These are phyloP conservation scores for Octomys mimax DNA, from an alignment of 2,797 vertebrate species.

Conservation along the genomic window DNA sequence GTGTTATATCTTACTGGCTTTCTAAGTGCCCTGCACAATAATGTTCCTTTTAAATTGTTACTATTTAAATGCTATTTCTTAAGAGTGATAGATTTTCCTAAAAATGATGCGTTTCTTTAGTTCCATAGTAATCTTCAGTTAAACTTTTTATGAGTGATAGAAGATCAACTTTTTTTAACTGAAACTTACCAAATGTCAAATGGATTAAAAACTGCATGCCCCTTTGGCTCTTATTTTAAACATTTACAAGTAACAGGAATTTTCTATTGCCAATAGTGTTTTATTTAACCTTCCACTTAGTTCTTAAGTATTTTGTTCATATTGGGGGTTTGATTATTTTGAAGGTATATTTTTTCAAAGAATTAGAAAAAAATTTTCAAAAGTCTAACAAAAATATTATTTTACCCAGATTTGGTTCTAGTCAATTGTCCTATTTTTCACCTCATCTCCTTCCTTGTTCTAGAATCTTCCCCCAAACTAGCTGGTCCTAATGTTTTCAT, in stretches of 20 bases:
- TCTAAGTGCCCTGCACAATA: conserved; percentile 47
- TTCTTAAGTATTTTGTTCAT: conserved; percentile 6
- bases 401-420: background rate
- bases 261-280: background rate
- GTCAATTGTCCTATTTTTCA: background rate
- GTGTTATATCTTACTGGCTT: conserved; percentile 63
- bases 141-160: background rate
- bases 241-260: background rate
- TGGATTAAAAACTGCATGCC: background rate
- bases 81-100: conserved; percentile 66
- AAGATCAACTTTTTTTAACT: conserved; percentile 25
- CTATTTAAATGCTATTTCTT: conserved; percentile 72
- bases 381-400: conserved; percentile 45
- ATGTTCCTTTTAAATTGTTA: conserved; percentile 77
- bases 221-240: conserved; percentile 40
- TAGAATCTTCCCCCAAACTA: background rate
- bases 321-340: conserved; percentile 24
- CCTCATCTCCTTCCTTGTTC: background rate
- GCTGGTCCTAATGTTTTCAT: background rate
- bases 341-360: conserved; percentile 32
- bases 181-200: background rate
- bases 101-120: conserved; percentile 58
- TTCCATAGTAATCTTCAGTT: conserved; percentile 42
- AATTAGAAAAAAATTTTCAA: conserved; percentile 46
- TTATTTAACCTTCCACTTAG: conserved; percentile 16